phyloP scores from a whole-genome alignment of 2,888 invertebrate species.

The Dryomyza anilis region DNA sequence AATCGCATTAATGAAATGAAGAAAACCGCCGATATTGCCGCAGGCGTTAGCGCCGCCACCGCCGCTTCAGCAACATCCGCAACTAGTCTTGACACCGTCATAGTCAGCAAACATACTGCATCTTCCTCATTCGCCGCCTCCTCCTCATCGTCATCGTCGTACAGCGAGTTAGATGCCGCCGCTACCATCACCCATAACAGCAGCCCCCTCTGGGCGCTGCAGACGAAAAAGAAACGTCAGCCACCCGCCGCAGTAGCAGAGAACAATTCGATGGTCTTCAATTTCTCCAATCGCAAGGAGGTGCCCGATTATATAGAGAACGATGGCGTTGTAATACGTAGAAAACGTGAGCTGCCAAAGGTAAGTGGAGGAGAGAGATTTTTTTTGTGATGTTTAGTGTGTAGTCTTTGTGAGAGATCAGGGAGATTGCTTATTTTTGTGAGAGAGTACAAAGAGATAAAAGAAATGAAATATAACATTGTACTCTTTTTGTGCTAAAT shows the following conservation, averaged over 20 bases:
- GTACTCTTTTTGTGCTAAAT: too few relatives aligned
- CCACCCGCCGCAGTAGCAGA: conserved; percentile 57
- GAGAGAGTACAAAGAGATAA: not conserved
- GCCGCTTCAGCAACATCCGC: conserved; percentile 28
- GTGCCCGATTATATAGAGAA: conserved; percentile 92
- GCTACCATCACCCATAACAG: conserved; percentile 38
- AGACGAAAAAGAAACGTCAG: conserved; percentile 48
- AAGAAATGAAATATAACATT: not conserved
- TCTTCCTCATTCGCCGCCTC: too few relatives aligned
- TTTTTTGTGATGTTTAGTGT: not conserved
- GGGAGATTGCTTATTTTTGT: not conserved
- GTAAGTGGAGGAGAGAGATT: conserved; percentile 67
- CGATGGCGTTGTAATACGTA: conserved; percentile 77
- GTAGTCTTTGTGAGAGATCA: not conserved
- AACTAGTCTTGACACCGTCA: conserved; percentile 55
- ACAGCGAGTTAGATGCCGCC: conserved; percentile 46
- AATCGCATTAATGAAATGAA: conserved; percentile 72
- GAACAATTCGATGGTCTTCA: conserved; percentile 81
- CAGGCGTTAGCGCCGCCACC: conserved; percentile 26
- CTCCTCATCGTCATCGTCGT: conserved; percentile 35
- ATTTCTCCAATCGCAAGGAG: conserved; percentile 82
- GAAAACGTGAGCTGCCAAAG: conserved; percentile 74
- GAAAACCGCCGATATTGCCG: conserved; percentile 54
- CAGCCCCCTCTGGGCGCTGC: conserved; percentile 51
- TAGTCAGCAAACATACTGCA: conserved; percentile 37